Conservation (phyloP, 2,113 vertebrate genomes). For the Caranx melampygus region DNA sequence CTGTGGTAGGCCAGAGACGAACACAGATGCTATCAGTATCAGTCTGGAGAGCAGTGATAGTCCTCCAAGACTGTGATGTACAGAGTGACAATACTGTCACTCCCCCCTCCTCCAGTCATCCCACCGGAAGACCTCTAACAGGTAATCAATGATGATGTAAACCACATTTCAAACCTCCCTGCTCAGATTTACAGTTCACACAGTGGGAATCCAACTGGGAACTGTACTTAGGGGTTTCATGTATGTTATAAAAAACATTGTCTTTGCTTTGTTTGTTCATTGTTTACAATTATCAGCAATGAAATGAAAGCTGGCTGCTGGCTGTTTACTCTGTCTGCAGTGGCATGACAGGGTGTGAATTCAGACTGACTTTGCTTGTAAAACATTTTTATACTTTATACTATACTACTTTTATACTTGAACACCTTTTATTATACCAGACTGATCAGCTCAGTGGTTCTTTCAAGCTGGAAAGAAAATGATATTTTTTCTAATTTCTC, state of each 20-base stretch:
- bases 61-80: conserved; percentile 45
- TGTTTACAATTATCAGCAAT: conserved; percentile 3
- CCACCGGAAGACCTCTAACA: conserved; percentile 18
- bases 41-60: conserved; percentile 73
- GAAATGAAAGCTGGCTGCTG: background rate
- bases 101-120: conserved; percentile 11
- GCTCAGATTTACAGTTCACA: conserved; percentile 10
- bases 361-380: background rate
- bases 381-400: too few relatives aligned
- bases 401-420: too few relatives aligned
- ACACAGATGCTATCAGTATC: conserved; percentile 75
- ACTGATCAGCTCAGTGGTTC: too few relatives aligned
- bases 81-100: conserved; percentile 59
- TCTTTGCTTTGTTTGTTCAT: background rate
- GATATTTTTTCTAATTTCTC: too few relatives aligned
- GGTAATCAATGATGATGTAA: conserved; percentile 69
- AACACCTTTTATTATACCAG: background rate
- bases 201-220: conserved; percentile 13
- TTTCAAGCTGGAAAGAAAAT: too few relatives aligned
- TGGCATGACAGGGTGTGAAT: background rate
- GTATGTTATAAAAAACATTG: background rate
- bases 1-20: conserved; percentile 58
- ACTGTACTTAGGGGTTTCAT: conserved; percentile 18
- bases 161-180: conserved; percentile 47
- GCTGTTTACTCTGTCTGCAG: background rate